phyloP scores from a whole-genome alignment of 2,888 invertebrate species.

The Mythimna lalbum region DNA sequence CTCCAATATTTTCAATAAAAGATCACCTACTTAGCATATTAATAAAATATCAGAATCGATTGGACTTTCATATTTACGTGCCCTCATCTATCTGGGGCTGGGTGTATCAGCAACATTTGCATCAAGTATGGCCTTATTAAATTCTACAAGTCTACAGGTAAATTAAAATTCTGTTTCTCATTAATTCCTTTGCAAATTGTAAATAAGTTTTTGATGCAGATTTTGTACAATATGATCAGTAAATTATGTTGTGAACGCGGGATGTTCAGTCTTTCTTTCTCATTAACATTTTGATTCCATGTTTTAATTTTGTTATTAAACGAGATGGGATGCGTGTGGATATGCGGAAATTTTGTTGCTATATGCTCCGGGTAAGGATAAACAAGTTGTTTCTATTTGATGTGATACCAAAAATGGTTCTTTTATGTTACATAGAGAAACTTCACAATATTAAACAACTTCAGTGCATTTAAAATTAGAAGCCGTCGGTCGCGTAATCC shows the following conservation, averaged over 20 bases:
- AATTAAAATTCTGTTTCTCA: constrained; percentile 19
- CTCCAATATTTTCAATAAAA: constrained; percentile 15
- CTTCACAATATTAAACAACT: background rate
- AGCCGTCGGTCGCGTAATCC: background rate
- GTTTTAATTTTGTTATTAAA: constrained; percentile 27
- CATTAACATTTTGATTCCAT: constrained; percentile 19
- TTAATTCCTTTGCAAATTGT: constrained; percentile 19
- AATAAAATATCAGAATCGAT: constrained; percentile 16
- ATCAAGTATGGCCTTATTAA: constrained; percentile 19
- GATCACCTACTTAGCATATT: constrained; percentile 23
- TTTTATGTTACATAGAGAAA: background rate
- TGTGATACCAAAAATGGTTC: too few relatives aligned
- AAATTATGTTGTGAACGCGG: constrained; percentile 19
- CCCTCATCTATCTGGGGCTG: constrained; percentile 17
- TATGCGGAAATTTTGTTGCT: constrained; percentile 7
- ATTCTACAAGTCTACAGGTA: constrained; percentile 12
- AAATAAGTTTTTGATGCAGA: constrained; percentile 31
- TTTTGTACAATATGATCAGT: constrained; percentile 27
- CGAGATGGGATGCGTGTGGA: background rate
- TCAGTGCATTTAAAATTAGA: background rate
- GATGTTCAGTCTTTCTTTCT: constrained; percentile 4
- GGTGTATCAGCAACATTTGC: constrained; percentile 2
- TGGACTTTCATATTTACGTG: constrained; percentile 8
- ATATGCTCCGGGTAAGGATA: background rate
- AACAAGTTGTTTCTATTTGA: background rate